Conservation (phyloP, 92 coral and sea anemone genomes). For the Heteractis magnifica region DNA sequence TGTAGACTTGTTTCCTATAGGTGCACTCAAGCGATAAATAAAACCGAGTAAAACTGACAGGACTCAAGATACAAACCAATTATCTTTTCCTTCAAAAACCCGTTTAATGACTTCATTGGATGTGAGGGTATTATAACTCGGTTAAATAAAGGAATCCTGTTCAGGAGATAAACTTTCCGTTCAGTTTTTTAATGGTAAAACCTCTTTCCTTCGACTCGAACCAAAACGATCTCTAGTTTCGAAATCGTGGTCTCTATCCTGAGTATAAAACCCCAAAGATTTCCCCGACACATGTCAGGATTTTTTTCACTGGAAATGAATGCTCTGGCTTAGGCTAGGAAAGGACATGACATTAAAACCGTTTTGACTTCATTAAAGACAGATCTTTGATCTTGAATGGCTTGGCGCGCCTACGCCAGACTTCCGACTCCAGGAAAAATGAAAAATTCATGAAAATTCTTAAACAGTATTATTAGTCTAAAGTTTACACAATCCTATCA, state of each 20-base stretch:
- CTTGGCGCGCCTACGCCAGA: conserved; percentile 12
- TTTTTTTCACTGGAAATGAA: not conserved
- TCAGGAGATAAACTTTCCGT: conserved; percentile 9
- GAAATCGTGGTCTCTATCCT: not conserved
- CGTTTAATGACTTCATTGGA: conserved; percentile 9
- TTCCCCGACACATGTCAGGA: not conserved
- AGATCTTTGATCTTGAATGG: conserved; percentile 3
- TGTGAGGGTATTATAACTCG: not conserved
- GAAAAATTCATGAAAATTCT: conserved; percentile 9
- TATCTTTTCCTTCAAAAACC: not conserved
- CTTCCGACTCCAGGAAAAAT: conserved; percentile 16
- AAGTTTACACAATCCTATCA: not conserved
- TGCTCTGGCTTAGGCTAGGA: not conserved
- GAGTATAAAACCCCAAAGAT: not conserved
- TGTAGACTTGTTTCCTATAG: conserved; percentile 30
- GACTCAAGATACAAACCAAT: conserved; percentile 15
- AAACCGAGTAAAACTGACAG: conserved; percentile 8
- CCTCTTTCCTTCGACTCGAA: not conserved
- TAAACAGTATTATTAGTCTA: not conserved
- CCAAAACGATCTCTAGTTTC: not conserved
- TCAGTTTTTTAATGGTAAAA: not conserved
- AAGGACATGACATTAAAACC: not conserved
- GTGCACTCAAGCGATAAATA: conserved; percentile 30
- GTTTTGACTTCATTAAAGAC: conserved; percentile 16
- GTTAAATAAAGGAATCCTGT: not conserved